Evolutionary conservation across 2,797 vertebrate species (phyloP), one percentile per base, ranked within the genome.

Genomic region (Acanthurus leucopareius): DNA sequence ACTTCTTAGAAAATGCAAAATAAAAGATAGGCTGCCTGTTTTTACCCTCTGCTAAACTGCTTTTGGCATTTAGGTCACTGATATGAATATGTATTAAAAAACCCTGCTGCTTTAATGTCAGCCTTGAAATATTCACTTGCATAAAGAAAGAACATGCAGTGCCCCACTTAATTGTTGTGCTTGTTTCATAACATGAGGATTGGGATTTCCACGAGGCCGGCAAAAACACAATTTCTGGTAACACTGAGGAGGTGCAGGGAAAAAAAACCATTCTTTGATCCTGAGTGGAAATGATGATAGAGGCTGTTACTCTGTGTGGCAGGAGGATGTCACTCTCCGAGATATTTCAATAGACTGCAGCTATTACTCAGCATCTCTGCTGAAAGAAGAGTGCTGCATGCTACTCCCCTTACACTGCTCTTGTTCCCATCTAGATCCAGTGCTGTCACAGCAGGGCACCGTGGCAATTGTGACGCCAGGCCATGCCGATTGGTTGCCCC

Each of bases 311-410:
- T 44, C 58, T 59, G 62, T 65, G 73, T 59, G 51, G 48, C 73
- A 19, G 35, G 80, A 83, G 75, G 75, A 68, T 84, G 69, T 77
- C 77, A 78, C 45, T 51, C 67, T 67, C 32, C 28, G 13, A 56
- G 62, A 76, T 84, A 69, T 82, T 83, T 77, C 76, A 81, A 51
- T 56, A 68, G 67, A 75, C 76, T 77, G 68, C 77, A 78, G 69
- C 77, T 58, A 83, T 86, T 84, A 88, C 79, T 89, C 91, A 86
- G 88, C 92, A 77, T 75, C 71, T 84, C 68, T 64, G 59, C 69
- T 77, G 67, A 69, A 75, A 85, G 75, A 60, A 76, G 54, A 85
- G 79, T 69, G 76, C 44, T 28, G 59, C 52, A 35, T 69, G 75
- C 79, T 80, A 35, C 69, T 71, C 71, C 58, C 57, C 71, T 73